Conservation (phyloP, 2,797 vertebrate species). For the Huso huso region DNA sequence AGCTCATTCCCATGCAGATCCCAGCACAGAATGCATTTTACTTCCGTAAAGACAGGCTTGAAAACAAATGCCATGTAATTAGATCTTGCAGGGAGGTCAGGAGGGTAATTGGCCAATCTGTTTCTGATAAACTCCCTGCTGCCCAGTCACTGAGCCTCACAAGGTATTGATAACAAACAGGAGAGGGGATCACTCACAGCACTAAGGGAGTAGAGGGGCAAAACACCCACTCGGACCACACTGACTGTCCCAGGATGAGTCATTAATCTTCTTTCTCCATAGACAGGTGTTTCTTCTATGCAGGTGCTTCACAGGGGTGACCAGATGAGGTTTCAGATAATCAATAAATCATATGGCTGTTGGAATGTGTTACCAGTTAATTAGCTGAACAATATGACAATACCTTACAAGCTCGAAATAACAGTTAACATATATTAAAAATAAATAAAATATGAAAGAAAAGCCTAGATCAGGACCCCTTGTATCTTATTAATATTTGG, state of each 20-base stretch:
- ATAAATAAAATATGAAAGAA: too few species aligned
- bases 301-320: too few species aligned
- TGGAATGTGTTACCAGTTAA: too few species aligned
- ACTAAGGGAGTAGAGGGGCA: constrained; percentile 28
- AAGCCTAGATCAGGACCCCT: too few species aligned
- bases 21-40: background rate
- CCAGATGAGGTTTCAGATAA: too few species aligned
- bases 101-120: constrained; percentile 25
- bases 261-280: background rate
- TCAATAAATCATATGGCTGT: too few species aligned
- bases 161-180: constrained; percentile 17
- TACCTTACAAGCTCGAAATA: too few species aligned
- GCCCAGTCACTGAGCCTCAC: constrained; percentile 9
- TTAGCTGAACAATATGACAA: too few species aligned
- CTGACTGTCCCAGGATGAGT: background rate
- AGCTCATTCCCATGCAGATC: too few species aligned
- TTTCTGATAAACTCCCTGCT: constrained; percentile 16
- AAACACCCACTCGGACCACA: background rate
- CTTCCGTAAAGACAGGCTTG: background rate
- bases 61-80: constrained; percentile 12
- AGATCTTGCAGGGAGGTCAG: constrained; percentile 12
- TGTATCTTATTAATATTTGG: too few species aligned
- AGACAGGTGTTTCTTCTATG: too few species aligned
- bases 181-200: constrained; percentile 47
- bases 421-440: too few species aligned